Conservation (phyloP, 2,888 invertebrate species). For the Prenolepis imparis region DNA sequence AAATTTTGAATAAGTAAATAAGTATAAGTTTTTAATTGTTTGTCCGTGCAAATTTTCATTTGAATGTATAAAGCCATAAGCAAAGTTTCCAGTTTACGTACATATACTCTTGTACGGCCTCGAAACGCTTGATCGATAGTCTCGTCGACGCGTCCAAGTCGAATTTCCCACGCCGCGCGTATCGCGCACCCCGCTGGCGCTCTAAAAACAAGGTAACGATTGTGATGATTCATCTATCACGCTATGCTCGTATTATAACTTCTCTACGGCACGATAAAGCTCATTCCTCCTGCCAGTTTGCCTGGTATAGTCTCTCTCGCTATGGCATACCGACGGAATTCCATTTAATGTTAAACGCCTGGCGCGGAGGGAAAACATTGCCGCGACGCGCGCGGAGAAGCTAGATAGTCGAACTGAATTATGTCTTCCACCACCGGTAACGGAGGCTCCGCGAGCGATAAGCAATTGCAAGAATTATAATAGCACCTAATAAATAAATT, state of each 20-base stretch:
- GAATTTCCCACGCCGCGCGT: conserved; percentile 44
- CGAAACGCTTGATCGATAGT: conserved; percentile 52
- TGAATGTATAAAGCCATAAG: conserved; percentile 4
- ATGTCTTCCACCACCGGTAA: conserved; percentile 57
- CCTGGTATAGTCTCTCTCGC: conserved; percentile 32
- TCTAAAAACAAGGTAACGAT: conserved; percentile 67
- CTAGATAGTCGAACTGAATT: conserved; percentile 68
- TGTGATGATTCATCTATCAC: conserved; percentile 72
- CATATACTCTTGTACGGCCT: conserved; percentile 1
- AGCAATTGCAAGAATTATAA: conserved; percentile 67
- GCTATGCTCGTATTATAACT: conserved; percentile 69
- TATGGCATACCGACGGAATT: conserved; percentile 65
- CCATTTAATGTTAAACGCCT: conserved; percentile 69
- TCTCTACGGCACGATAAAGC: conserved; percentile 67
- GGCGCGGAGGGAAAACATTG: conserved; percentile 60
- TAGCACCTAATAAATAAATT: conserved; percentile 66
- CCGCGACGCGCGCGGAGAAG: conserved; percentile 40
- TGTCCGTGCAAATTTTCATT: neutral
- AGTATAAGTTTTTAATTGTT: neutral
- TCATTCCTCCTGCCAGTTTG: conserved; percentile 62
- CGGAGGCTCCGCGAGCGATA: conserved; percentile 58
- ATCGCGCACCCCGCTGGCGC: conserved; percentile 9
- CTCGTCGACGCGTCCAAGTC: conserved; percentile 44
- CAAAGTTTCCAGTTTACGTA: conserved; percentile 14
- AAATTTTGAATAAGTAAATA: neutral